These are phyloP conservation scores for Drosophila yooni DNA, from an alignment of 2,888 invertebrate genomes.

Conservation along the genomic window DNA sequence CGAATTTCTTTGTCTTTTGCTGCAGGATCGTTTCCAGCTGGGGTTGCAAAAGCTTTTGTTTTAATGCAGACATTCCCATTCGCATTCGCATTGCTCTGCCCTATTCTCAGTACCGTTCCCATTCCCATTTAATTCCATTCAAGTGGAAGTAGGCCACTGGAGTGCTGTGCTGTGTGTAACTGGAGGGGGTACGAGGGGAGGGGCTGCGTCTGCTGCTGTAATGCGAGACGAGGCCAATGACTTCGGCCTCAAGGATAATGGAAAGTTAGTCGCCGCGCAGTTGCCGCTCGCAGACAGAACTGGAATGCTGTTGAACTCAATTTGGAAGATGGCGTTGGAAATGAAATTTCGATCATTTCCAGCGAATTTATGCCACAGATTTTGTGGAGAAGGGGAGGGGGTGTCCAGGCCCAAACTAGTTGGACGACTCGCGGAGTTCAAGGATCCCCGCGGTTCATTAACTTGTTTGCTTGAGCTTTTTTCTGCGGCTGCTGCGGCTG, in stretches of 20 bases:
- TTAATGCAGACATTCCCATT: conserved; percentile 16
- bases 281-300: conserved; percentile 28
- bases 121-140: conserved; percentile 50
- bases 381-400: conserved; percentile 24
- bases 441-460: conserved; percentile 77
- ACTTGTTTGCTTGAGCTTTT: conserved; percentile 63
- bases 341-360: conserved; percentile 78
- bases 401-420: conserved; percentile 61
- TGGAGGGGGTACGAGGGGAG: conserved; percentile 33
- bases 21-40: conserved; percentile 48
- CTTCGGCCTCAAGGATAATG: conserved; percentile 71
- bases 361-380: conserved; percentile 78
- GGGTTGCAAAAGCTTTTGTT: conserved; percentile 67
- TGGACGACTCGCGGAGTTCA: conserved; percentile 63
- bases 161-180: conserved; percentile 67
- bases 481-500: background rate
- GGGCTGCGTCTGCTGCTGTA: conserved; percentile 57
- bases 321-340: conserved; percentile 49
- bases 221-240: conserved; percentile 72
- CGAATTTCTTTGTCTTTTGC: conserved; percentile 69
- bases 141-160: conserved; percentile 79
- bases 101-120: conserved; percentile 12
- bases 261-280: conserved; percentile 46
- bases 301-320: conserved; percentile 78
- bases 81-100: conserved; percentile 11